Evolutionary conservation across 2,113 vertebrate species (phyloP).

Genomic region (Perca flavescens): DNA sequence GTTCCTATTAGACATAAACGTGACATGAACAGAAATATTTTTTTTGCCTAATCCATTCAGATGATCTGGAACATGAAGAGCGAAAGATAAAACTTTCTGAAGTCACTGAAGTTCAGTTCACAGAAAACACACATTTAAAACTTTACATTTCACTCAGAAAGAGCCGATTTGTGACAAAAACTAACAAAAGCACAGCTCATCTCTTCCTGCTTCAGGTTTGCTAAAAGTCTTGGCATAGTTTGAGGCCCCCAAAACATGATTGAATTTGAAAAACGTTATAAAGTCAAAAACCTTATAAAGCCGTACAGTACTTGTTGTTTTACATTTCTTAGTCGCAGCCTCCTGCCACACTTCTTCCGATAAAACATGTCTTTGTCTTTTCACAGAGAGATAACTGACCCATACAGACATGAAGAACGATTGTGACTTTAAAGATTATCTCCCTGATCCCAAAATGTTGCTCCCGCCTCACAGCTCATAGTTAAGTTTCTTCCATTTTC

Average conservation of each 20-base stretch:
- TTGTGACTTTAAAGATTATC: no score
- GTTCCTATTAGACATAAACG: background rate
- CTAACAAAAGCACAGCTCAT: slow-evolving; percentile 8
- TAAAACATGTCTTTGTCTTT: background rate
- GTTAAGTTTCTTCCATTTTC: no score
- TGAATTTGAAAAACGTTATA: slow-evolving; percentile 17
- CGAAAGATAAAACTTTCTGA: background rate
- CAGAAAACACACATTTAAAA: background rate
- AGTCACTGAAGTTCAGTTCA: no score
- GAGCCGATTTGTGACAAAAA: slow-evolving; percentile 31
- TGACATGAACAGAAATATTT: background rate
- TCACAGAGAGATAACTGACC: background rate
- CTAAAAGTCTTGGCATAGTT: slow-evolving; percentile 46
- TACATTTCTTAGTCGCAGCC: background rate
- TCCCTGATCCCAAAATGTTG: no score
- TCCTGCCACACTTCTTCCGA: background rate
- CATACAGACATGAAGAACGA: background rate
- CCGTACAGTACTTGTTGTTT: slow-evolving; percentile 17
- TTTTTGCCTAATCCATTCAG: background rate
- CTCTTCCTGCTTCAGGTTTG: background rate
- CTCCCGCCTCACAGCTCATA: background rate
- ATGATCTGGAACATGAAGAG: background rate
- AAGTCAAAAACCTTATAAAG: slow-evolving; percentile 14
- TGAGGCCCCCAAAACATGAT: slow-evolving; percentile 64
- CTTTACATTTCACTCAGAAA: background rate